A percentile compares a stretch with the other conserved stretches of the same genome.
These are phyloP conservation scores for Enteromius treurensis DNA, from an alignment of 2,797 vertebrate species.

Conservation along the genomic window DNA sequence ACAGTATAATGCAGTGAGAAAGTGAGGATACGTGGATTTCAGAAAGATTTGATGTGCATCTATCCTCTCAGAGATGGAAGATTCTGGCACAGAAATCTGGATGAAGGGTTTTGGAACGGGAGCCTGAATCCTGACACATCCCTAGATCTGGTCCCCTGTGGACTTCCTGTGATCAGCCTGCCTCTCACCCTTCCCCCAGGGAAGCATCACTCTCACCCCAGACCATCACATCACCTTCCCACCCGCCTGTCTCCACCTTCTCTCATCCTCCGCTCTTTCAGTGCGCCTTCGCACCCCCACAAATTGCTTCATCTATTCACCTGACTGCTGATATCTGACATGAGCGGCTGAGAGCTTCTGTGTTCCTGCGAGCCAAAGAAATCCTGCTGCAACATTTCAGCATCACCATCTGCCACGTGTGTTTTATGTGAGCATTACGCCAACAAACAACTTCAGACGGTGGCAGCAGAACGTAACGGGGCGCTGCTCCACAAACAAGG, in stretches of 20 bases:
- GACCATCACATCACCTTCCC: constrained; percentile 58
- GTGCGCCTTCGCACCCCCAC: constrained; percentile 47
- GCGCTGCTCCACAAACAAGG: not conserved
- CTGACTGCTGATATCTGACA: constrained; percentile 42
- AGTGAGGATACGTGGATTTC: not conserved
- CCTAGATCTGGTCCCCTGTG: constrained; percentile 53
- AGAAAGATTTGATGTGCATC: not conserved
- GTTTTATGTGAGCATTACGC: not conserved
- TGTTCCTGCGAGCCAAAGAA: constrained; percentile 31
- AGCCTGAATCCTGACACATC: constrained; percentile 56
- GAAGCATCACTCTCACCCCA: constrained; percentile 33
- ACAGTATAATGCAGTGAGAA: not conserved
- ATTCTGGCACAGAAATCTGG: constrained; percentile 36
- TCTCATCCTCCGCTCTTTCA: constrained; percentile 47
- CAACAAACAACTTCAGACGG: not conserved
- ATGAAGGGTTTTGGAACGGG: constrained; percentile 47
- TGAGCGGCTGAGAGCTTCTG: constrained; percentile 14
- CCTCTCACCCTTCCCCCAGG: constrained; percentile 36
- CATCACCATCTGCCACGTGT: constrained; percentile 7
- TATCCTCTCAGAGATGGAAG: constrained; percentile 36
- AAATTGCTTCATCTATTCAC: constrained; percentile 52
- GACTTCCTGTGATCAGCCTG: constrained; percentile 55
- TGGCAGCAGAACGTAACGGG: not conserved
- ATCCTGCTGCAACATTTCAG: constrained; percentile 8
- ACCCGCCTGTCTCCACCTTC: constrained; percentile 37